phyloP scores from a whole-genome alignment of 2,888 invertebrate genomes.

The Creontiades dilutus region DNA sequence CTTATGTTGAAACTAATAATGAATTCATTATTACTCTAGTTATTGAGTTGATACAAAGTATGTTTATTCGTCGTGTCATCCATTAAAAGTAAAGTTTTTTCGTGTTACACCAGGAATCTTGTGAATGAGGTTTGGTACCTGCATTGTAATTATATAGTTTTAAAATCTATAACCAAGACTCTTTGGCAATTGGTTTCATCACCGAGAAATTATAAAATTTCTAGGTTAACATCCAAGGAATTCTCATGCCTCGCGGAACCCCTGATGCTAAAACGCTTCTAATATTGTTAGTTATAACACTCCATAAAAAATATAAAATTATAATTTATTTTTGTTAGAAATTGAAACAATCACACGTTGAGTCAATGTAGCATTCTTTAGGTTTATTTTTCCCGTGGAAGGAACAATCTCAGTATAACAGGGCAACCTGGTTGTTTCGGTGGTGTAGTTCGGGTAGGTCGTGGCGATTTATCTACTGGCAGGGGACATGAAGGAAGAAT shows the following conservation, averaged over 20 bases:
- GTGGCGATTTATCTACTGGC: neutral
- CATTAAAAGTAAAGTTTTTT: neutral
- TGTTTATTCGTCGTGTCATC: neutral
- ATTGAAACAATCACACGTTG: neutral
- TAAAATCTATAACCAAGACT: neutral
- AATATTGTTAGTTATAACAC: neutral
- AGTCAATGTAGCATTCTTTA: neutral
- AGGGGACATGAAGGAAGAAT: constrained; percentile 20
- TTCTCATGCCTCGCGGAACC: neutral
- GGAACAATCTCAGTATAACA: neutral
- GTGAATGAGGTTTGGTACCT: too few relatives aligned
- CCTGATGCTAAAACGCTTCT: neutral
- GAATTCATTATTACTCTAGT: neutral
- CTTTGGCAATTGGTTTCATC: neutral
- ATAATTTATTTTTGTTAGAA: neutral
- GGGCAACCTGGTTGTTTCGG: neutral
- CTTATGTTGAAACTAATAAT: neutral
- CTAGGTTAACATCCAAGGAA: neutral
- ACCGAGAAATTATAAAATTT: neutral
- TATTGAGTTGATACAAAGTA: too few relatives aligned
- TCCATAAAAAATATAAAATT: constrained; percentile 6
- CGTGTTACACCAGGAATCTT: neutral
- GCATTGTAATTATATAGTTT: too few relatives aligned
- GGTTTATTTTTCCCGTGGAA: neutral
- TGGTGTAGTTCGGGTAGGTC: neutral